Conservation (phyloP, 2,888 invertebrate species). For the Helobdella robusta region DNA sequence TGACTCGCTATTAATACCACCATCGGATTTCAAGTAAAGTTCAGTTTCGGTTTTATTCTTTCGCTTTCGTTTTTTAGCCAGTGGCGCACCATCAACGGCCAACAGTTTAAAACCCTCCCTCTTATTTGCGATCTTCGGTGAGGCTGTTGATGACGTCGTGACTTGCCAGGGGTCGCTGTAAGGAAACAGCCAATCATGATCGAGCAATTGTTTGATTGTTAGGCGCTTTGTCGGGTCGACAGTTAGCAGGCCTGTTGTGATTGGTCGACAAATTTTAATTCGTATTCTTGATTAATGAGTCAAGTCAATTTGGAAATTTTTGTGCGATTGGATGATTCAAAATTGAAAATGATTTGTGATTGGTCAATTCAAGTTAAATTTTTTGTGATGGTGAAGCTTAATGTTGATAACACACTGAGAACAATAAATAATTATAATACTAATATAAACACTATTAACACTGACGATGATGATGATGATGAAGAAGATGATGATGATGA, state of each 20-base stretch:
- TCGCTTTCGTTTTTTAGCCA: constrained; percentile 61
- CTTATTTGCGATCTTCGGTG: not conserved
- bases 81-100: constrained; percentile 63
- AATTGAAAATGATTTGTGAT: not conserved
- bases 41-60: constrained; percentile 50
- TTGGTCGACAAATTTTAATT: constrained; percentile 14
- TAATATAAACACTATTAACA: not conserved
- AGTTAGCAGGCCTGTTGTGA: constrained; percentile 60
- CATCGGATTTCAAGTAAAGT: too few species aligned
- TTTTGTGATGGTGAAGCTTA: not conserved
- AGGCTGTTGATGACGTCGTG: constrained; percentile 56
- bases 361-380: not conserved
- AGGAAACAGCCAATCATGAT: constrained; percentile 60
- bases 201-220: constrained; percentile 60
- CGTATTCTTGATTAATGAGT: too few species aligned
- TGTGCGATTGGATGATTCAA: too few species aligned
- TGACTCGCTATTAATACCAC: too few species aligned
- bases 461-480: not conserved
- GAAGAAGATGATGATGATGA: not conserved
- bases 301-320: too few species aligned
- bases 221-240: constrained; percentile 67
- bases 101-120: constrained; percentile 65
- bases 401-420: not conserved
- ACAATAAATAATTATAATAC: not conserved
- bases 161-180: constrained; percentile 56